phyloP scores from a whole-genome alignment of 1,140 invertebrate genomes.

The Pseudomyrmex sp. region DNA sequence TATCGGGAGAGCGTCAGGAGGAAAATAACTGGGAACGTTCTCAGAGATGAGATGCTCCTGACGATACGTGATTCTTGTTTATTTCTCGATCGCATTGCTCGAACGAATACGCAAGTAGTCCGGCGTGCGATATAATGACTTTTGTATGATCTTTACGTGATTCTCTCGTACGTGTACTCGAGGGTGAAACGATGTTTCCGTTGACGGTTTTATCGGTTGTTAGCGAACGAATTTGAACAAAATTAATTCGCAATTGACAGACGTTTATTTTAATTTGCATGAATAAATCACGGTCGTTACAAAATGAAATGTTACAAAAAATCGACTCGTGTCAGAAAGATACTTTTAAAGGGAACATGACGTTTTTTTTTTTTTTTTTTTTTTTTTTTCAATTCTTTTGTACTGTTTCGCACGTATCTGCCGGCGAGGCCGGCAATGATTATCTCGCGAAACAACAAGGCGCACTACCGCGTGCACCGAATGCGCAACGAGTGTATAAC shows the following conservation, averaged over 20 bases:
- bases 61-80: constrained; percentile 34
- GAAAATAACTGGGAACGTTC: constrained; percentile 26
- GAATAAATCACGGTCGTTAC: not conserved
- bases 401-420: constrained; percentile 8
- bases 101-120: not conserved
- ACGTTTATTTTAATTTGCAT: not conserved
- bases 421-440: not conserved
- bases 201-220: constrained; percentile 1
- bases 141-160: constrained; percentile 2
- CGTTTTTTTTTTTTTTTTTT: not conserved
- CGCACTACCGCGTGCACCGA: not conserved
- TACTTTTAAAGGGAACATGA: not conserved
- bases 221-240: not conserved
- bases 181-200: not conserved
- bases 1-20: not conserved
- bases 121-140: constrained; percentile 30
- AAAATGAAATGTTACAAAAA: not conserved
- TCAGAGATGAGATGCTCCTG: not conserved
- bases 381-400: constrained; percentile 28
- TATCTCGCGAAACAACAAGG: constrained; percentile 4
- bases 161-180: not conserved
- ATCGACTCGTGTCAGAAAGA: not conserved
- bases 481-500: not conserved
- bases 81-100: not conserved
- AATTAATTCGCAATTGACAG: not conserved